A percentile compares a stretch with the other conserved stretches of the same genome.
Conservation (phyloP, 2,113 vertebrate species). For the Nyctibius bracteatus region DNA sequence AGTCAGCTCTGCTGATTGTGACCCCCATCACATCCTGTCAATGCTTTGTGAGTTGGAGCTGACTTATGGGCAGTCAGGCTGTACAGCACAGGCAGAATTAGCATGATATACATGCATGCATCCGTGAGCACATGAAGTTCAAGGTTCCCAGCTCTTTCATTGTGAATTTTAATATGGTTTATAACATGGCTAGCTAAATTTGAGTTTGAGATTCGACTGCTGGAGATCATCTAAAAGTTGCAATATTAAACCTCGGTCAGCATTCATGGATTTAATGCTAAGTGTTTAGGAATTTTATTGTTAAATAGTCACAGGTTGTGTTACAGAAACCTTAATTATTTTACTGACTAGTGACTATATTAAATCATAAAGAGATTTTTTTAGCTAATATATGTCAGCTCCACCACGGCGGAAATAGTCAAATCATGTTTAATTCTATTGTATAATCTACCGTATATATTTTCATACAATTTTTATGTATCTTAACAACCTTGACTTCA, state of each 20-base stretch:
- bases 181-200: not conserved
- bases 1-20: not conserved
- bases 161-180: not conserved
- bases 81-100: not conserved
- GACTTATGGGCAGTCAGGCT: not conserved
- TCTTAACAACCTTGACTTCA: not conserved
- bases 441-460: not conserved
- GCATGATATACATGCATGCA: rapidly evolving
- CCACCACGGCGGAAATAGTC: not conserved
- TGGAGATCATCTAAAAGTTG: not conserved
- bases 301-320: not conserved
- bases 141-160: not conserved
- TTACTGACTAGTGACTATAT: not conserved
- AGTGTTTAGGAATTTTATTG: not conserved
- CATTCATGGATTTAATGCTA: not conserved
- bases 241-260: not conserved
- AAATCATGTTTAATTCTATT: not conserved
- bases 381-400: not conserved
- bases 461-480: not conserved
- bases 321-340: not conserved
- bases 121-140: not conserved
- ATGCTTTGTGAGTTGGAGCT: not conserved
- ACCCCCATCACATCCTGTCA: not conserved
- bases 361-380: not conserved
- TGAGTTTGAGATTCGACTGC: not conserved